These are phyloP conservation scores for Halesus radiatus DNA, from an alignment of 1,140 invertebrate genomes.

Conservation along the genomic window DNA sequence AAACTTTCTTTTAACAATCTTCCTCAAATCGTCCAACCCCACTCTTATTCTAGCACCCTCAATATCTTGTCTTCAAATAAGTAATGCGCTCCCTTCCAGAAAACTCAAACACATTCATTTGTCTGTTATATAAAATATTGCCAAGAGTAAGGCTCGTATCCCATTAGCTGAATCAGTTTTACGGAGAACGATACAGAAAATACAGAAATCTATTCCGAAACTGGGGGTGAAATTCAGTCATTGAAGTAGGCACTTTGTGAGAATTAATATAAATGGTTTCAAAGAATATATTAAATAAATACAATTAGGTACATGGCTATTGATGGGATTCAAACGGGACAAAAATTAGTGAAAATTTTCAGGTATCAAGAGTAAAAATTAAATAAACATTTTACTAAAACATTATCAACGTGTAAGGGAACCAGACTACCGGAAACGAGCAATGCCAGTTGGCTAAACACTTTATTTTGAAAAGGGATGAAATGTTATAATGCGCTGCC, in stretches of 20 bases:
- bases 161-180: conserved; percentile 49
- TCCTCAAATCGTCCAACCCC: background rate
- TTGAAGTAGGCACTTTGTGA: background rate
- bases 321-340: too few species aligned
- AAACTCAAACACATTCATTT: conserved; percentile 6
- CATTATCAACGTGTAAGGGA: too few species aligned
- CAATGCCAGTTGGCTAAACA: too few species aligned
- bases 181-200: background rate
- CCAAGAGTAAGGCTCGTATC: conserved; percentile 41
- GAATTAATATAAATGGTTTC: background rate
- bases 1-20: too few species aligned
- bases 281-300: too few species aligned
- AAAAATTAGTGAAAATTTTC: too few species aligned
- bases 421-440: too few species aligned
- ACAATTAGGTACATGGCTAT: too few species aligned
- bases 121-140: conserved; percentile 4
- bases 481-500: too few species aligned
- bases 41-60: background rate
- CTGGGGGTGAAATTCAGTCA: background rate
- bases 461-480: too few species aligned
- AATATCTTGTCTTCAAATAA: background rate
- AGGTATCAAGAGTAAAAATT: too few species aligned
- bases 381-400: too few species aligned
- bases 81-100: background rate
- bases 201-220: conserved; percentile 21